Percentiles rank a stretch among this genome's conserved stretches.
phyloP scores from a whole-genome alignment of 2,797 vertebrate species.

The Aeoliscus strigatus region DNA sequence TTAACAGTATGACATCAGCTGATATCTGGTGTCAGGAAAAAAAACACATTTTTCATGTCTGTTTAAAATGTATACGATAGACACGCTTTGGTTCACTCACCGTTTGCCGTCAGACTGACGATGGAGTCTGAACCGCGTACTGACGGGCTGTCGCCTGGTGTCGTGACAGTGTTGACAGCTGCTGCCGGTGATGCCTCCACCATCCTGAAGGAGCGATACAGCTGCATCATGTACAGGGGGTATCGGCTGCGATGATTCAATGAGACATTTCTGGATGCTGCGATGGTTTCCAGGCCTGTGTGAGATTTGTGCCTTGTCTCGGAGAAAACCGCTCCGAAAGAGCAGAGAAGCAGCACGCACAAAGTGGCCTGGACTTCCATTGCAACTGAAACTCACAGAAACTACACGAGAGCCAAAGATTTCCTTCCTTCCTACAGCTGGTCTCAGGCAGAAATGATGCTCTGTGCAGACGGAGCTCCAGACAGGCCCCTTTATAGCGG shows the following conservation, averaged over 20 bases:
- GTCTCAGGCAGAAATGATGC: constrained; percentile 55
- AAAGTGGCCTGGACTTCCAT: constrained; percentile 46
- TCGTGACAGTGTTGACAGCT: constrained; percentile 6
- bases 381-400: constrained; percentile 6
- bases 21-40: too few relatives aligned
- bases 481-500: constrained; percentile 67
- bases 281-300: constrained; percentile 6
- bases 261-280: constrained; percentile 38
- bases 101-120: constrained; percentile 75
- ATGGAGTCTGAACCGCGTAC: constrained; percentile 68
- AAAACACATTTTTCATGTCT: neutral
- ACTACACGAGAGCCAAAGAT: constrained; percentile 15
- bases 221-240: constrained; percentile 83
- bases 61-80: neutral
- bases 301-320: constrained; percentile 4
- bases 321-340: constrained; percentile 13
- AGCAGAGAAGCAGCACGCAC: constrained; percentile 27
- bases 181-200: constrained; percentile 24
- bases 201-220: constrained; percentile 72
- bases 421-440: constrained; percentile 52
- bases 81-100: constrained; percentile 59
- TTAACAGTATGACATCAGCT: too few relatives aligned
- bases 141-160: constrained; percentile 33
- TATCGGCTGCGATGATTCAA: constrained; percentile 43
- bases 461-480: constrained; percentile 44